Conservation (phyloP, 2,113 vertebrate genomes). For the Ivindomyrus marchei region DNA sequence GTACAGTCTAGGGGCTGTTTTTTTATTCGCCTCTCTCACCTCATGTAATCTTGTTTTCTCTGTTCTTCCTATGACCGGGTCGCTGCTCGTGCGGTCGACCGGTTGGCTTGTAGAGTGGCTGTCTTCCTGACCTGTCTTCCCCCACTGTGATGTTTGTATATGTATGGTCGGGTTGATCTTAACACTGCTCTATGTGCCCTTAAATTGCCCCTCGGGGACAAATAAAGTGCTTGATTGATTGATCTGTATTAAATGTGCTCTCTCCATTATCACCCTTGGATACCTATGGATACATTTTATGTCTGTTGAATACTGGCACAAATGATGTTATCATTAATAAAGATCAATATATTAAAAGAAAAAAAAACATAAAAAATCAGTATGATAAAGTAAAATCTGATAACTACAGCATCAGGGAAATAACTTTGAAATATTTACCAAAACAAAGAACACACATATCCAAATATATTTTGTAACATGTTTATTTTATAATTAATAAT, state of each 20-base stretch:
- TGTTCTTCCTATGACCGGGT: too few relatives aligned
- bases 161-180: too few relatives aligned
- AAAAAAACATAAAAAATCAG: background rate
- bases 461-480: constrained; percentile 32
- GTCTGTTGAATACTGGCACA: background rate
- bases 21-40: too few relatives aligned
- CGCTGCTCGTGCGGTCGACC: too few relatives aligned
- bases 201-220: too few relatives aligned
- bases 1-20: too few relatives aligned
- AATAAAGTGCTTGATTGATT: too few relatives aligned
- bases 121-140: too few relatives aligned
- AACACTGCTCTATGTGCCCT: too few relatives aligned
- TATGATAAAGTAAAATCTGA: background rate
- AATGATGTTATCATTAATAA: background rate
- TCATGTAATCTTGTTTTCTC: too few relatives aligned
- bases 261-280: background rate
- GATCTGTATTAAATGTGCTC: background rate
- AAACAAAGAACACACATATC: background rate
- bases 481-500: constrained; percentile 68
- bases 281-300: background rate
- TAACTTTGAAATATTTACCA: background rate
- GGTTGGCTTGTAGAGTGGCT: too few relatives aligned
- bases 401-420: background rate
- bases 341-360: background rate
- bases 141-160: too few relatives aligned